Evolutionary conservation across 2,113 vertebrate species (phyloP), one percentile per base, ranked within the genome.

Genomic region (Climacteris rufus): DNA sequence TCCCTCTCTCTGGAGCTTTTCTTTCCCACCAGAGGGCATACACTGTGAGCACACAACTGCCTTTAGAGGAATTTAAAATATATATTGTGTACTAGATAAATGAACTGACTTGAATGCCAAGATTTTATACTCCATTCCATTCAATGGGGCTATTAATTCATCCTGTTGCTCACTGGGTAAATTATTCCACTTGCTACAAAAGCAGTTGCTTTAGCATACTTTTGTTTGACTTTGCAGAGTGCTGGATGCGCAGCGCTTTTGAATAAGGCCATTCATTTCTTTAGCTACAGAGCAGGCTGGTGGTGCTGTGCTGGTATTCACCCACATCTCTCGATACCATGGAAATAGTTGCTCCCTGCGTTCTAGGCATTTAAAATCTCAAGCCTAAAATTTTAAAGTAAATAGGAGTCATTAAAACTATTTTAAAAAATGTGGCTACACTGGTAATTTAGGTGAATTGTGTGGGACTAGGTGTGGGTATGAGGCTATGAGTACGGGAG

Each of bases 11-110:
- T 49, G 53, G 61, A 89, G 76, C 80, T 93, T 92, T 90, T 81
- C 88, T 93, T 87, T 95, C 85, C 93, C 93, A 92, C 69, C 93
- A 92, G 92, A 96, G 94, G 94, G 93, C 93, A 96, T 39, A 75
- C 31, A 65, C 72, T 82, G 86, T 65, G 60, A 84, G 39, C 20
- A 39, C 44, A 90, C 83, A 95, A 92, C 80, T 86, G 69, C 74
- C 86, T 87, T 81, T 80, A 83, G 69, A 82, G 69, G 56, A 81
- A 78, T 84, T 90, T 63, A 90, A 93, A 93, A 91, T 78, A 92
- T 7, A 94, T 90, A 50, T 66, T 94, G 87, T 94, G 64, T 64
- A 68, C 86, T 30, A 93, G 64, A 93, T 78, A 96, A 93, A 92
- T 44, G 64, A 89, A 78, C 39, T 49, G 44, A 54, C 56, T 87